phyloP scores from a whole-genome alignment of 23 tunicate species.

The Ciona savignyi region DNA sequence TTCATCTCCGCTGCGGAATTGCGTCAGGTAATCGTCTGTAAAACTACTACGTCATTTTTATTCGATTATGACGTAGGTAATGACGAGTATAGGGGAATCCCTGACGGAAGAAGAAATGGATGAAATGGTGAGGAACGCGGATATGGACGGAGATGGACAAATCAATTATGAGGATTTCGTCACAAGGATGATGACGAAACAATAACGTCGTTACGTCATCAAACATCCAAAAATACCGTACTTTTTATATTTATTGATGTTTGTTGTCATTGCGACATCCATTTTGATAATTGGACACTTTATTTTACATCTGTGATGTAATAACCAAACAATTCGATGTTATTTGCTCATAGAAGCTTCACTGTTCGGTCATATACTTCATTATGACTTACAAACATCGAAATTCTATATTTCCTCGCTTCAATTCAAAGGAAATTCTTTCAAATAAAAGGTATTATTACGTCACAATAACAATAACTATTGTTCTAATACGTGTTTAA shows the following conservation, averaged over 20 bases:
- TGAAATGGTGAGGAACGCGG: conserved; percentile 48
- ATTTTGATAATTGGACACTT: background rate
- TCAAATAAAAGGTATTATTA: background rate
- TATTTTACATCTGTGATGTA: background rate
- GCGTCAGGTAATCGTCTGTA: too few relatives aligned
- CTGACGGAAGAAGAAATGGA: conserved; percentile 43
- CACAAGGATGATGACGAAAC: conserved; percentile 34
- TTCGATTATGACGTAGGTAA: too few relatives aligned
- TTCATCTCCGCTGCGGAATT: conserved; percentile 50
- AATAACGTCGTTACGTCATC: background rate
- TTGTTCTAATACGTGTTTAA: background rate
- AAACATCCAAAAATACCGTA: background rate
- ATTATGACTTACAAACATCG: background rate
- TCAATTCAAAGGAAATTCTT: background rate
- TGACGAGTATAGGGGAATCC: conserved; percentile 29
- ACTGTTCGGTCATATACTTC: background rate
- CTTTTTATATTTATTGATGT: too few relatives aligned
- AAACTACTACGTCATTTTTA: too few relatives aligned
- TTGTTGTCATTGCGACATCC: background rate
- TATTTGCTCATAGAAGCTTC: background rate
- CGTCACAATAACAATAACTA: background rate
- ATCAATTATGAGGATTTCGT: conserved; percentile 53
- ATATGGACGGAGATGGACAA: conserved; percentile 60
- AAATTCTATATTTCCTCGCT: background rate
- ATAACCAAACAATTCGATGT: background rate